Evolutionary conservation across 2,888 invertebrate genomes (phyloP).

Genomic region (Drosophila conformis): DNA sequence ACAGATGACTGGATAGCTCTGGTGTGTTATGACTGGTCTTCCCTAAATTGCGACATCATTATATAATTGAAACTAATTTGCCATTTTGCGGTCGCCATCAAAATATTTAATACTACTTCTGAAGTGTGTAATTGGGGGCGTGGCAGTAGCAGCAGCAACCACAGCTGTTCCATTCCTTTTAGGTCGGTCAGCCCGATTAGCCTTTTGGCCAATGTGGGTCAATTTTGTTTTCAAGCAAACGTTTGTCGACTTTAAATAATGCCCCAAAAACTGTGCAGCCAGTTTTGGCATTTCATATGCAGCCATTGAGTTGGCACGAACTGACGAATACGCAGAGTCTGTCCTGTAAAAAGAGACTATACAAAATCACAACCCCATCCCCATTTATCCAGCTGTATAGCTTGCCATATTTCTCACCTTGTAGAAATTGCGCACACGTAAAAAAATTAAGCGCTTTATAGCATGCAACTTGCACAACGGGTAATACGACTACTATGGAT

Average conservation of each 20-base stretch:
- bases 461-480: constrained; percentile 53
- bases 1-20: not conserved
- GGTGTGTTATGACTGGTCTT: constrained; percentile 4
- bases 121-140: constrained; percentile 21
- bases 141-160: not conserved
- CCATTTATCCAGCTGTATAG: constrained; percentile 2
- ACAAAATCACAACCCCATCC: constrained; percentile 1
- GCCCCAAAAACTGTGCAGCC: not conserved
- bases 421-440: constrained; percentile 48
- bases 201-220: constrained; percentile 38
- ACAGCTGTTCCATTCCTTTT: constrained; percentile 1
- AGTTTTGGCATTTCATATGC: not conserved
- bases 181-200: constrained; percentile 9
- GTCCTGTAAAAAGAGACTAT: constrained; percentile 17
- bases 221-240: constrained; percentile 21
- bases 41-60: constrained; percentile 75
- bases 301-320: constrained; percentile 9
- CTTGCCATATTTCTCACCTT: constrained; percentile 73
- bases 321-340: not conserved
- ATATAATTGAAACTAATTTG: constrained; percentile 84
- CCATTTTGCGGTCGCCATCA: constrained; percentile 73
- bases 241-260: constrained; percentile 29
- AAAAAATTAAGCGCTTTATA: constrained; percentile 78
- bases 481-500: constrained; percentile 34
- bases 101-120: constrained; percentile 60